Evolutionary conservation across 2,113 vertebrate species (phyloP).

Genomic region (Peromyscus californicus): DNA sequence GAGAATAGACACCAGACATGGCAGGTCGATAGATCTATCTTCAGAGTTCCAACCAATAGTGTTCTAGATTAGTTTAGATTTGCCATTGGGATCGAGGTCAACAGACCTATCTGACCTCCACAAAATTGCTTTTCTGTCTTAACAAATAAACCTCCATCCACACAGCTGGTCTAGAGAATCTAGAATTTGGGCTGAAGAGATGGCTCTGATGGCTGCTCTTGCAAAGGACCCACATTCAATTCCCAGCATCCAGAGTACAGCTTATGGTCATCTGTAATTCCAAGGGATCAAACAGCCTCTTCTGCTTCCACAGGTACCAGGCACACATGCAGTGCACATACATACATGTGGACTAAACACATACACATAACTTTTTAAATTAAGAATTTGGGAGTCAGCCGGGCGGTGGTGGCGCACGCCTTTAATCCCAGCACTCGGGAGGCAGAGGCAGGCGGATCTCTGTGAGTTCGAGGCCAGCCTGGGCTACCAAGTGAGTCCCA

Average conservation of each 20-base stretch:
- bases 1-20: not conserved
- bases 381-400: constrained; percentile 20
- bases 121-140: constrained; percentile 12
- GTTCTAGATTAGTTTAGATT: not conserved
- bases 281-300: not conserved
- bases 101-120: not conserved
- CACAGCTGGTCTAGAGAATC: not conserved
- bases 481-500: too few species aligned
- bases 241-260: not conserved
- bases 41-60: not conserved
- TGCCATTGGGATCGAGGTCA: constrained; percentile 40
- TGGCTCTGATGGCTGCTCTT: not conserved
- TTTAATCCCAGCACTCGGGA: too few species aligned
- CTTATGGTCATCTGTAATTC: not conserved
- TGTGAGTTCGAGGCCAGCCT: too few species aligned
- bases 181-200: not conserved
- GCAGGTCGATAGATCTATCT: not conserved
- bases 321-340: not conserved
- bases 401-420: too few species aligned
- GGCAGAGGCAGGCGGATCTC: too few species aligned
- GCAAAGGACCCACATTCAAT: not conserved
- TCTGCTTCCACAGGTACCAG: not conserved
- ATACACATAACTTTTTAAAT: not conserved
- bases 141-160: not conserved
- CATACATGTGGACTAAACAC: not conserved